Evolutionary conservation across 1,140 invertebrate genomes (phyloP).

Genomic region (Ephestia elutella): DNA sequence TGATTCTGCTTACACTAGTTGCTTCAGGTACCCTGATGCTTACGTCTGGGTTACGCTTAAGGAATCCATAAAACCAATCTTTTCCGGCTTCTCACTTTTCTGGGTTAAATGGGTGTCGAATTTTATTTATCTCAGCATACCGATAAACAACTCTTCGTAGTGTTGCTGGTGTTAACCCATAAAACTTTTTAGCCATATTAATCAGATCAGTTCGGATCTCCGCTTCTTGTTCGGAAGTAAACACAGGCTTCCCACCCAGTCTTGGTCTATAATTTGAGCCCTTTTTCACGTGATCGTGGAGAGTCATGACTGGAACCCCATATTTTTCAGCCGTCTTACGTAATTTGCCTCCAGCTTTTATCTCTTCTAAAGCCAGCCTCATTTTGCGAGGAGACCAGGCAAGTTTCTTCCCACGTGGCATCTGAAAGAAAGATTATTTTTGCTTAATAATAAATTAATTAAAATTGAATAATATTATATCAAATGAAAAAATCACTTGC

Average conservation of each 20-base stretch:
- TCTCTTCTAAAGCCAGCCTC: no score
- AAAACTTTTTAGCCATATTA: slow-evolving; percentile 1
- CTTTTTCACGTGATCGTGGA: no score
- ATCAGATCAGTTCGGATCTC: not conserved
- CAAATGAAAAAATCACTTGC: no score
- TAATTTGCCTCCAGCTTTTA: no score
- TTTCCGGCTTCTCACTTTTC: slow-evolving; percentile 6
- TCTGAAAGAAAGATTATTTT: no score
- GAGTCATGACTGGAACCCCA: not conserved
- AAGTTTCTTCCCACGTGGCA: no score
- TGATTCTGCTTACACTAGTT: slow-evolving; percentile 17
- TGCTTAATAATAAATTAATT: no score
- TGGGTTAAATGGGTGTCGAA: not conserved
- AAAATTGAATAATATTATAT: no score
- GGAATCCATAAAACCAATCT: slow-evolving; percentile 12
- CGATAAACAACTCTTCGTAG: no score
- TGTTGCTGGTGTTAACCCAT: no score
- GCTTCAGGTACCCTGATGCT: slow-evolving; percentile 20
- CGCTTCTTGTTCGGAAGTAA: not conserved
- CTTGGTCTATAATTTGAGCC: no score
- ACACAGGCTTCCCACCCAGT: not conserved
- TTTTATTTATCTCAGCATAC: not conserved
- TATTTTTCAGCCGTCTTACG: not conserved
- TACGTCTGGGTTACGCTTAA: slow-evolving; percentile 3
- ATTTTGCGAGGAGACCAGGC: no score